Evolutionary conservation across 2,113 vertebrate species (phyloP).

Genomic region (Suncus etruscus): DNA sequence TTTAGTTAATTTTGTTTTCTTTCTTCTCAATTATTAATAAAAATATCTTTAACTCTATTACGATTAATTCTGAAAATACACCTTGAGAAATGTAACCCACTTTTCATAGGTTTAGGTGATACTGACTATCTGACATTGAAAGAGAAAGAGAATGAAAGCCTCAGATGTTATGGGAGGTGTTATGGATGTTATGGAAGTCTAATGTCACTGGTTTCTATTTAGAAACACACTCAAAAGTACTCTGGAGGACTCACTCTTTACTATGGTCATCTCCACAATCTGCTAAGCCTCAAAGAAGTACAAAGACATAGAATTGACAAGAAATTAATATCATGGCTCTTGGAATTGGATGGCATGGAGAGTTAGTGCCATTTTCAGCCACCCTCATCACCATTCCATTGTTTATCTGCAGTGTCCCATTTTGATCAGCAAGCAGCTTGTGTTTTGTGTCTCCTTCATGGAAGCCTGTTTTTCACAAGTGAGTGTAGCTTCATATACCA

Average conservation of each 20-base stretch:
- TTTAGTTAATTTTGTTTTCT: conserved; percentile 1
- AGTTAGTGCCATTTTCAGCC: too few species aligned
- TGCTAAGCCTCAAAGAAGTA: too few species aligned
- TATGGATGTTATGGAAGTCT: neutral
- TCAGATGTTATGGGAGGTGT: neutral
- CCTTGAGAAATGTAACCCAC: neutral
- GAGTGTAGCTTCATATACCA: neutral
- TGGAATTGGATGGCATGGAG: too few species aligned
- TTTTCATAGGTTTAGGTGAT: neutral
- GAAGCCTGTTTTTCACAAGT: neutral
- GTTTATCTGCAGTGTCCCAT: neutral
- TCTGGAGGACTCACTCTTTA: neutral
- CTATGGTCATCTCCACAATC: too few species aligned
- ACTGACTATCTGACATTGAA: neutral
- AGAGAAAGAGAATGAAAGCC: neutral
- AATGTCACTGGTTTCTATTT: neutral
- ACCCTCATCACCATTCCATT: neutral
- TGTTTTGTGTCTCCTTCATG: neutral
- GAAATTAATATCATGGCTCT: too few species aligned
- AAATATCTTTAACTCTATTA: neutral
- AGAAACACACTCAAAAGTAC: too few species aligned
- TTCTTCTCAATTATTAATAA: conserved; percentile 30
- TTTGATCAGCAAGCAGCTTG: neutral
- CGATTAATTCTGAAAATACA: conserved; percentile 34
- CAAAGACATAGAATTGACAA: too few species aligned